Base-by-base conservation (phyloP, 2,888 invertebrate genomes). In the Drosophila mimica region DNA sequence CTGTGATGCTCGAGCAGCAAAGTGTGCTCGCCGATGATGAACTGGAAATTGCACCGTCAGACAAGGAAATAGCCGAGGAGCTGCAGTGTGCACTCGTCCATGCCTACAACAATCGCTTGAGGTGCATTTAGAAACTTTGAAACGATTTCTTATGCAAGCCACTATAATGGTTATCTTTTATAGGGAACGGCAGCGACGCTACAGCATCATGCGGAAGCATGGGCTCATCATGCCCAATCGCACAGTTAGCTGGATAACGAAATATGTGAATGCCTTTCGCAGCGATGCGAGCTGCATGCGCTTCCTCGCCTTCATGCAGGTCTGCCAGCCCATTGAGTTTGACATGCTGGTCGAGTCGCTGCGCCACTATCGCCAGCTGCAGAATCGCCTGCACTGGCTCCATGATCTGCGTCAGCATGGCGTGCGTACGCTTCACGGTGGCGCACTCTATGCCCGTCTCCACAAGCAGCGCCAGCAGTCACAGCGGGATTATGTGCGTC, bases 321-420 rank as follows among this genome's bases (percentile, higher is more conserved):
- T 98, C 34, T 95, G 96, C 88, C 93, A 94, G 0, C 96, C 96
- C 0, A 93, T 95, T 71, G 95, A 96, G 72, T 97, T 96, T 92
- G 97, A 97, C 91, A 94, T 95, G 71, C 94, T 97, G 7, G 94
- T 97, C 91, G 97, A 98, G 91, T 95, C 96, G 0, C 86, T 98
- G 34, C 95, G 95, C 88, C 94, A 95, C 82, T 96, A 95, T 89
- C 94, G 94, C 17, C 96, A 97, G 89, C 89, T 97, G 13, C 94
- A 95, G 77, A 95, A 95, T 81, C 94, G 94, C 67, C 94, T 96
- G 31, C 91, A 94, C 79, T 94, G 93, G 94, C 93, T 97, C 58
- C 94, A 94, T 64, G 95, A 96, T 60, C 95, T 95, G 73, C 94
- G 97, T 1, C 94, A 93, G 74, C 95, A 96, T 83, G 98, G 98